Evolutionary conservation across 2,888 invertebrate genomes (phyloP).

Genomic region (Cheilosia vulpina): DNA sequence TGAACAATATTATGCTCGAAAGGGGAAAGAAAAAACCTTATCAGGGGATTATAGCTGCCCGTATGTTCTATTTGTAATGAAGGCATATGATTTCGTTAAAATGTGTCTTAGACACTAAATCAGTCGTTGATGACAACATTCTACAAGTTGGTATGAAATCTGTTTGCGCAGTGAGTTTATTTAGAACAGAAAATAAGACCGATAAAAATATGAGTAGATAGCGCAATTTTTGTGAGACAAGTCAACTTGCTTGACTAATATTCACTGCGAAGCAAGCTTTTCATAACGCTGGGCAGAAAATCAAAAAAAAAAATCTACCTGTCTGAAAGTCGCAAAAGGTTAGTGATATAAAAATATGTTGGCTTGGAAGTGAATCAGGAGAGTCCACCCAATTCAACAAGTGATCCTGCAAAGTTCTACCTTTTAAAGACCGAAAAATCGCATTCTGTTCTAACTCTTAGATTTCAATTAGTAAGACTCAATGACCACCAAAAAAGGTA

Average conservation of each 20-base stretch:
- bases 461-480: no score
- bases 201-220: constrained; percentile 18
- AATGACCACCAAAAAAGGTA: no score
- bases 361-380: neutral
- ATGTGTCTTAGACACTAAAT: constrained; percentile 28
- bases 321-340: constrained; percentile 2
- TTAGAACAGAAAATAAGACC: no score
- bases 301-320: neutral
- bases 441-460: no score
- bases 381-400: neutral
- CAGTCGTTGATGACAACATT: constrained; percentile 42
- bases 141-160: neutral
- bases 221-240: constrained; percentile 4
- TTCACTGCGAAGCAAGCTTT: no score
- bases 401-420: no score
- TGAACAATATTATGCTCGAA: neutral
- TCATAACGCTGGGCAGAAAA: no score
- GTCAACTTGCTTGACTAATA: no score
- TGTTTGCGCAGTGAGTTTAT: neutral
- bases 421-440: neutral
- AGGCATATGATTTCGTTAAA: constrained; percentile 6
- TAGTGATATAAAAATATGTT: neutral
- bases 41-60: constrained; percentile 10
- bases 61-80: constrained; percentile 1
- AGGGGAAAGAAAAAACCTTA: constrained; percentile 4